Base-by-base conservation (phyloP, 37 sponge, comb jelly and placozoan species). In the Chondrilla cf. caribensis region DNA sequence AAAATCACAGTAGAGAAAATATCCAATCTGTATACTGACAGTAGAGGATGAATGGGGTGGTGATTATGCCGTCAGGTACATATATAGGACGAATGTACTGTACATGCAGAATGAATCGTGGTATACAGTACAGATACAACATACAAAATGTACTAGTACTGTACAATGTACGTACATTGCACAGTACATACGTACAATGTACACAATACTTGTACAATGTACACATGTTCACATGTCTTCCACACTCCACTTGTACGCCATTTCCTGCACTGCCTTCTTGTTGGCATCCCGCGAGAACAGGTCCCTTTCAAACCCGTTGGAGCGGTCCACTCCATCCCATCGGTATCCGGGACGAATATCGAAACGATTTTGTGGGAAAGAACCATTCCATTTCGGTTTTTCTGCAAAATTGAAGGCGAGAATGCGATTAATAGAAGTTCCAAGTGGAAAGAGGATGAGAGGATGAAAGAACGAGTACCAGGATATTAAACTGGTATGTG, bases 281-380 rank as follows among this genome's bases (percentile, higher is more conserved):
- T 90, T 86, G 8, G 92, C 83, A 51, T 86, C 75, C 26, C 68
- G 73, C 4, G 60, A 25, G 54, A 92, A 94, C 76, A 88, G 70
- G 28, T 83, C 59, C 81, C 92, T 92, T 81, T 98, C 99, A 81
- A 82, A 98, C 0, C 99, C 99, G 76, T 98, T 98, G 0, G 99
- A 96, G 31, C 99, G 55, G 72, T 95, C 90, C 28, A 96, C 94
- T 24, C 96, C 96, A 88, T 98, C 99, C 99, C 99, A 98, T 14
- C 97, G 84, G 58, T 94, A 91, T 1, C 99, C 99, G 2, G 99
- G 99, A 8, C 87, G 58, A 42, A 98, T 89, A 42, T 84, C 86
- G 83, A 90, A 98, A 19, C 99, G 81, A 80, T 98, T 98, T 29
- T 85, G 90, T 29, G 99, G 96, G 26, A 77, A 90, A 5, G 78